Conservation (phyloP, 2,888 invertebrate species). For the Plagodis dolabraria region DNA sequence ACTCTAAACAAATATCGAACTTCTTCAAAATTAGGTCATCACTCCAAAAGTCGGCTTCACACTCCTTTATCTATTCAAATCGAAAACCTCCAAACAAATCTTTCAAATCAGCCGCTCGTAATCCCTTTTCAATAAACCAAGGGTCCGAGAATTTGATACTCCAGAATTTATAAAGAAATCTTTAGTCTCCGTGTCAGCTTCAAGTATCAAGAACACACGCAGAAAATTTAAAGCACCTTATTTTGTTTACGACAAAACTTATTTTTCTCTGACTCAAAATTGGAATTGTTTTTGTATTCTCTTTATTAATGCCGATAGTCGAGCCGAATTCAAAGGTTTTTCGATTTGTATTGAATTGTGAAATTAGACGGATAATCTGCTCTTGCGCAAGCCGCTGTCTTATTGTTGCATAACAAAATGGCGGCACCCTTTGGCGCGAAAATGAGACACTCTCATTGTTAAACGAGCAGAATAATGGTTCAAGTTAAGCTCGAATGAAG, state of each 20-base stretch:
- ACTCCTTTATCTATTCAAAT: conserved; percentile 20
- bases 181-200: conserved; percentile 57
- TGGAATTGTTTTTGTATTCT: background rate
- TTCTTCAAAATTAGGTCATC: conserved; percentile 5
- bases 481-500: conserved; percentile 13
- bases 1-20: no score
- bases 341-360: conserved; percentile 60
- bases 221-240: conserved; percentile 28
- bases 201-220: conserved; percentile 43
- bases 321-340: conserved; percentile 63
- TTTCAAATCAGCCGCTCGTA: conserved; percentile 50
- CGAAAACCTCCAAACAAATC: conserved; percentile 28
- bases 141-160: conserved; percentile 50
- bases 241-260: conserved; percentile 19
- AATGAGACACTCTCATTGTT: conserved; percentile 50
- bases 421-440: conserved; percentile 54
- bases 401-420: conserved; percentile 56
- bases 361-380: conserved; percentile 71
- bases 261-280: conserved; percentile 14
- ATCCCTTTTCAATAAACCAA: conserved; percentile 44
- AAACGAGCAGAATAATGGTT: no score
- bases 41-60: conserved; percentile 20
- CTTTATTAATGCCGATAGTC: conserved; percentile 52
- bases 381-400: conserved; percentile 55
- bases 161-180: conserved; percentile 40